phyloP scores from a whole-genome alignment of 1,140 invertebrate species.

The Anoplophora glabripennis region DNA sequence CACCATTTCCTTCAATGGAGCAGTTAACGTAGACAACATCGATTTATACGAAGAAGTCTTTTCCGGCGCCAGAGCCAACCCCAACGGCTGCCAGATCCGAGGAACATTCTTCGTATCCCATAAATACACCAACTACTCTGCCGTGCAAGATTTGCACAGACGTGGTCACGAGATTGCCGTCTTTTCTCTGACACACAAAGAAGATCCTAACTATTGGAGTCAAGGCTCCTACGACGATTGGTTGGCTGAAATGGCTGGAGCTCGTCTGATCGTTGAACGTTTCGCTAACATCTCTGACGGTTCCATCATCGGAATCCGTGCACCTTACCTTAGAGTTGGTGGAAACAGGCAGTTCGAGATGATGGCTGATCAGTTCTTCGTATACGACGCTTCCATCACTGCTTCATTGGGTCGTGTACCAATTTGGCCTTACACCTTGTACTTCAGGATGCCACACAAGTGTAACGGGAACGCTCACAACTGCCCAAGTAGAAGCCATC shows the following conservation, averaged over 20 bases:
- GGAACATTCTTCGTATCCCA: constrained; percentile 95
- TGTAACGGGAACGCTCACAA: constrained; percentile 92
- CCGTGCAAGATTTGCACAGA: constrained; percentile 87
- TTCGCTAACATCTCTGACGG: constrained; percentile 91
- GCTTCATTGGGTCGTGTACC: constrained; percentile 83
- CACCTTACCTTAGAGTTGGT: constrained; percentile 86
- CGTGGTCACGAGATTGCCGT: constrained; percentile 91
- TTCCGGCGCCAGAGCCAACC: constrained; percentile 80
- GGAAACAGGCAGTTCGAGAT: constrained; percentile 95
- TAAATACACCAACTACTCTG: constrained; percentile 94
- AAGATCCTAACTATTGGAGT: constrained; percentile 86
- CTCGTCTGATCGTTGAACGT: constrained; percentile 78
- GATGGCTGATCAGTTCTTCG: constrained; percentile 93
- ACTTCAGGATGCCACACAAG: constrained; percentile 93
- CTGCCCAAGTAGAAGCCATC: constrained; percentile 84
- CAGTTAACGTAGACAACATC: constrained; percentile 91
- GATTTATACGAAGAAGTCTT: constrained; percentile 89
- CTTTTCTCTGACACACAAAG: constrained; percentile 91
- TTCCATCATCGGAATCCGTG: constrained; percentile 82
- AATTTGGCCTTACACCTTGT: constrained; percentile 94
- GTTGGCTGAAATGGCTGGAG: constrained; percentile 95
- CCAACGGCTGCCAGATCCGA: constrained; percentile 90
- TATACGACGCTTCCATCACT: constrained; percentile 92
- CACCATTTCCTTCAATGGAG: constrained; percentile 91
- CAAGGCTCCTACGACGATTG: constrained; percentile 86